phyloP scores from a whole-genome alignment of 2,113 vertebrate genomes.

The Menura novaehollandiae region DNA sequence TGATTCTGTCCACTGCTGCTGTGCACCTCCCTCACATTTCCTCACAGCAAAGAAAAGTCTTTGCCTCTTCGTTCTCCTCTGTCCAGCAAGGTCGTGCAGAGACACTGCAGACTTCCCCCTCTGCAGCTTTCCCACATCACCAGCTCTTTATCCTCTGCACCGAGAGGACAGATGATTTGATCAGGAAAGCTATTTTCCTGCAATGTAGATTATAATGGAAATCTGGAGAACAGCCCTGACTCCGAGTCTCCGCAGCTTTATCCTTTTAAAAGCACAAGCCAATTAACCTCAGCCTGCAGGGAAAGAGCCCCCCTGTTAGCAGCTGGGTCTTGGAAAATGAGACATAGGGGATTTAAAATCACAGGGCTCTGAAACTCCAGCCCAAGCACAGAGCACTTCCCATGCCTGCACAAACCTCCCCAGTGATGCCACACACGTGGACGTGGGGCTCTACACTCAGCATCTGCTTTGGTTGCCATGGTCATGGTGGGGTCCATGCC shows the following conservation, averaged over 20 bases:
- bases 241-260: slow-evolving; percentile 14
- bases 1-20: background rate
- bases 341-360: slow-evolving; percentile 22
- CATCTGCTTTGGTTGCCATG: background rate
- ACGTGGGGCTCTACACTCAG: background rate
- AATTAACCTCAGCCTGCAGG: slow-evolving; percentile 64
- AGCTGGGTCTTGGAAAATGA: slow-evolving; percentile 16
- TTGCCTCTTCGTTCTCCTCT: background rate
- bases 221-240: slow-evolving; percentile 59
- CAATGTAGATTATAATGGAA: slow-evolving; percentile 63
- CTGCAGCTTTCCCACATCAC: slow-evolving; percentile 22
- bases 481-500: background rate
- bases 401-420: background rate
- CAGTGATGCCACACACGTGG: background rate
- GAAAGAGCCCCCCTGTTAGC: slow-evolving; percentile 16
- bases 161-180: slow-evolving; percentile 53
- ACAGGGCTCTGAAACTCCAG: background rate
- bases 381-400: background rate
- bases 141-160: slow-evolving; percentile 38
- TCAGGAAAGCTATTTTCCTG: slow-evolving; percentile 64
- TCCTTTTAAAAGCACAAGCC: slow-evolving; percentile 68
- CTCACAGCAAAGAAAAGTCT: background rate
- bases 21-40: background rate
- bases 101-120: background rate
- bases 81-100: background rate